Evolutionary conservation across 2,113 vertebrate species (phyloP).

Genomic region (Dryoscopus gambensis): DNA sequence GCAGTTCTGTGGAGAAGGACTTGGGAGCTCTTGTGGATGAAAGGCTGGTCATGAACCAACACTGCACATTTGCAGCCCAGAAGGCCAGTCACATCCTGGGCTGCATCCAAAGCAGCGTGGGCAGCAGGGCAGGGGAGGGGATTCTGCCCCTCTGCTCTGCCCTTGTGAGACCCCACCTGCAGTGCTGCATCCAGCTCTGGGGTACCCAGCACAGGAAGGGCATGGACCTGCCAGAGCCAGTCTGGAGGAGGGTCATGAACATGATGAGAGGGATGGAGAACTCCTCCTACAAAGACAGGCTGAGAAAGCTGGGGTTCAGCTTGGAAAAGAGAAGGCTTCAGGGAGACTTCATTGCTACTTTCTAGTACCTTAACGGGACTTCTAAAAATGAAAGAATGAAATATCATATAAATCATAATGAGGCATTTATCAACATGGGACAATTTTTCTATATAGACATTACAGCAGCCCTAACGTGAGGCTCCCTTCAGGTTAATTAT

Average conservation of each 20-base stretch:
- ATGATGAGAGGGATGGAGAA: not conserved
- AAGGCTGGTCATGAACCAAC: not conserved
- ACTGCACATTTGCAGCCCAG: not conserved
- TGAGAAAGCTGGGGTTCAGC: not conserved
- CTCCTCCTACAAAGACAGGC: not conserved
- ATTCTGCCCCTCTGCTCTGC: not conserved
- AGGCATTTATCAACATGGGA: not conserved
- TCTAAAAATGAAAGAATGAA: not conserved
- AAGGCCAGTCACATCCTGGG: not conserved
- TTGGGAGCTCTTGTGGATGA: rapidly evolving
- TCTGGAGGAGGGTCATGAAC: not conserved
- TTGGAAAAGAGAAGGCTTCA: not conserved
- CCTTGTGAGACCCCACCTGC: not conserved
- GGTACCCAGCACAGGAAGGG: not conserved
- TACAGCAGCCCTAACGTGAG: not conserved
- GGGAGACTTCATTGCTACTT: not conserved
- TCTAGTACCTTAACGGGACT: not conserved
- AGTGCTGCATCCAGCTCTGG: not conserved
- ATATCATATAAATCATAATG: not conserved
- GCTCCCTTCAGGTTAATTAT: not conserved
- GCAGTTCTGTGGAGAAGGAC: rapidly evolving
- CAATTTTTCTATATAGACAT: not conserved
- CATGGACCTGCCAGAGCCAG: not conserved
- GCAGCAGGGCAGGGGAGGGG: not conserved
- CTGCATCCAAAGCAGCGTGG: not conserved